Conservation (phyloP, 2,797 vertebrate species). For the Sebastes miniatus region DNA sequence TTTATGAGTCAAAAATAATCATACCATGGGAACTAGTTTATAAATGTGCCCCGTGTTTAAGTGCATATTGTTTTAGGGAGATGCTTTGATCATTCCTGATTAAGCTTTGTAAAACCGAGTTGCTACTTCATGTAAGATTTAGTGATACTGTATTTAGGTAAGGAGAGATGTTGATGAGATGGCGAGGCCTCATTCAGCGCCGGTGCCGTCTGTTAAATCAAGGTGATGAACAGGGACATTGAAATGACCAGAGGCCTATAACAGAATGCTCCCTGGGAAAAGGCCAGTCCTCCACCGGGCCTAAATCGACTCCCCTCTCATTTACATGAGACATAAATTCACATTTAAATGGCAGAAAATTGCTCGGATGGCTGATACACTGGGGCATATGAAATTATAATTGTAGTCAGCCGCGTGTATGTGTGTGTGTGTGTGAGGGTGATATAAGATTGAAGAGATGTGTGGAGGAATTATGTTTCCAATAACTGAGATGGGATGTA, state of each 20-base stretch:
- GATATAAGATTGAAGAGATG: conserved; percentile 65
- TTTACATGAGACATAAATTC: conserved; percentile 84
- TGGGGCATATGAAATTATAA: conserved; percentile 69
- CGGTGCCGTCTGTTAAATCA: conserved; percentile 26
- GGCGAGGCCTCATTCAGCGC: conserved; percentile 3
- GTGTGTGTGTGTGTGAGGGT: conserved; percentile 1
- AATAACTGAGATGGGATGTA: conserved; percentile 70
- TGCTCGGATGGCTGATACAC: conserved; percentile 72
- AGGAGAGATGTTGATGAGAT: conserved; percentile 15
- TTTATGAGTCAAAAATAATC: background rate
- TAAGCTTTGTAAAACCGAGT: background rate
- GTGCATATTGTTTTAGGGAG: background rate
- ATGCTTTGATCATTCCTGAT: background rate
- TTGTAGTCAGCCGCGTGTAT: conserved; percentile 43
- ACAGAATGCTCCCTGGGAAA: conserved; percentile 78
- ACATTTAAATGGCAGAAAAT: conserved; percentile 79
- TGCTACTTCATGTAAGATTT: background rate
- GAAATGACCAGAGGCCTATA: conserved; percentile 63
- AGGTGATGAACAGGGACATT: conserved; percentile 58
- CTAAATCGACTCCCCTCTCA: conserved; percentile 77
- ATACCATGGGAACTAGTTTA: background rate
- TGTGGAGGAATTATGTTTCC: conserved; percentile 67
- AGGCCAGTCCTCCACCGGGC: conserved; percentile 83
- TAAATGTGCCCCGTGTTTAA: background rate
- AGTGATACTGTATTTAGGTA: background rate